Evolutionary conservation across 2,113 vertebrate species (phyloP), one percentile per base, ranked within the genome.

Genomic region (Manacus vitellinus): DNA sequence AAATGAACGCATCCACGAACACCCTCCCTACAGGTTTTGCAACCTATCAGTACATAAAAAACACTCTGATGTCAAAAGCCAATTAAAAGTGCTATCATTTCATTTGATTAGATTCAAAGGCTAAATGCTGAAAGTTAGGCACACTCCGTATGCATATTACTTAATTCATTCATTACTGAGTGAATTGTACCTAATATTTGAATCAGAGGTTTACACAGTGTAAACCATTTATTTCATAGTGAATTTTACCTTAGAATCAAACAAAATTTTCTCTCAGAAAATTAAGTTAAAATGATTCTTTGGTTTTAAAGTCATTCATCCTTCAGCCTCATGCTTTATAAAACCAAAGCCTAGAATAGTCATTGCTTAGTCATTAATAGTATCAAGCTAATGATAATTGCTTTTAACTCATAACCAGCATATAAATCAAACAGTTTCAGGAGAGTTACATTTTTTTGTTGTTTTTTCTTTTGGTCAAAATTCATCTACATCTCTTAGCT

Each of bases 331-430:
- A 61, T 12, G 6, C 33, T 85, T 49, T 59, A 65, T 89, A 96
- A 95, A 93, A 61, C 7, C 23, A 89, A 96, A 72, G 85, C 43
- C 72, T 83, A 70, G 10, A 85, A 89, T 89, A 95, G 80, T 94
- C 65, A 86, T 72, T 95, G 68, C 54, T 96, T 92, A 93, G 91
- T 95, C 94, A 96, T 95, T 93, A 97, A 86, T 67, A 90, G 92
- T 67, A 92, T 44, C 44, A 95, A 96, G 28, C 7, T 96, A 97
- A 94, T 13, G 15, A 75, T 80, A 88, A 91, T 87, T 12, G 6
- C 6, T 91, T 95, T 97, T 96, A 95, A 94, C 71, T 97, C 71
- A 94, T 95, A 97, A 95, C 61, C 65, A 95, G 75, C 37, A 88
- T 37, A 74, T 67, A 94, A 94, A 84, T 95, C 76, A 95, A 90